Evolutionary conservation across 2,113 vertebrate genomes (phyloP), one percentile per base, ranked within the genome.

Genomic region (Gorsachius goisagi): DNA sequence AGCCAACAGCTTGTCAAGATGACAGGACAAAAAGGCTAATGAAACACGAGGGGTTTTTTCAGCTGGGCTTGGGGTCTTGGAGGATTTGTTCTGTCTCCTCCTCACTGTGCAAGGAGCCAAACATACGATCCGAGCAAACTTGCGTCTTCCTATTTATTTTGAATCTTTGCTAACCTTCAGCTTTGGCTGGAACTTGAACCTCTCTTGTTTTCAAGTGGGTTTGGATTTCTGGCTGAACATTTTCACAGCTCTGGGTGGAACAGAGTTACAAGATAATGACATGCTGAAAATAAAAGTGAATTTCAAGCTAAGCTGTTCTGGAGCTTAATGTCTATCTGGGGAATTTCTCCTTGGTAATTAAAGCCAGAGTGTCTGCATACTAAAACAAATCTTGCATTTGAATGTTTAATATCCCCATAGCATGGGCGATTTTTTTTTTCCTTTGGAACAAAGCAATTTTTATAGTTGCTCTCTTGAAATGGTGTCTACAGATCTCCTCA

Each of bases 341-440:
- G 96, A 88, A 94, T 95, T 96, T 97, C 84, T 97, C 80, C 64
- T 87, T 96, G 80, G 92, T 96, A 97, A 97, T 97, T 96, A 96
- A 97, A 97, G 93, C 80, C 85, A 84, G 90, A 88, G 80, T 83
- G 74, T 76, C 89, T 93, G 95, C 73, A 94, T 93, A 89, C 88
- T 96, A 96, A 95, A 97, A 95, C 79, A 95, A 85, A 93, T 88
- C 79, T 88, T 91, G 68, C 92, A 93, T 69, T 93, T 95, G 89
- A 97, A 96, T 96, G 90, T 96, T 96, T 97, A 92, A 97, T 96
- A 80, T 92, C 84, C 81, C 73, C 33, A 64, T 77, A 87, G 85
- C 67, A 89, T 24, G 77, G 47, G 53, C 69, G 75, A 66, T 63
- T 69, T 82, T 47, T 84, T 83, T 56, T 88, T 76, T 52, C 18